Percentiles rank a stretch among this genome's conserved stretches.
These are phyloP conservation scores for Leptocoma aspasia DNA, from an alignment of 2,113 vertebrate genomes.

Conservation along the genomic window DNA sequence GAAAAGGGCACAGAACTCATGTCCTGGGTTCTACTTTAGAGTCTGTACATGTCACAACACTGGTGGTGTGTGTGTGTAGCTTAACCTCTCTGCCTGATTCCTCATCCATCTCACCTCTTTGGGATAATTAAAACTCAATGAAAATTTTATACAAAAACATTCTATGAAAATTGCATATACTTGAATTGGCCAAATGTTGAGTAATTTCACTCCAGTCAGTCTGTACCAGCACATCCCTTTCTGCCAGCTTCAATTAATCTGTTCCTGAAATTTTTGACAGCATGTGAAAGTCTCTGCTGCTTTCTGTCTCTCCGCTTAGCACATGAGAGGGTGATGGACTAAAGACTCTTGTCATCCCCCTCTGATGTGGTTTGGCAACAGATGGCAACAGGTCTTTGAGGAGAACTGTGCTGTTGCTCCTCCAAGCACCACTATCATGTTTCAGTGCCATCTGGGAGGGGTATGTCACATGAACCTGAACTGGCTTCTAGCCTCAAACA, in stretches of 20 bases:
- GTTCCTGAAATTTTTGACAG: not conserved
- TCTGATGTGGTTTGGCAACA: slow-evolving; percentile 39
- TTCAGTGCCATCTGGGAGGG: not conserved
- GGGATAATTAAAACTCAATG: not conserved
- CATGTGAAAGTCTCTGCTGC: not conserved
- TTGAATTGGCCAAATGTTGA: not conserved
- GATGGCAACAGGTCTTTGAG: slow-evolving; percentile 49
- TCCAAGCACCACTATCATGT: not conserved
- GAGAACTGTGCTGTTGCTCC: not conserved
- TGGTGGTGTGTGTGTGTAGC: not conserved
- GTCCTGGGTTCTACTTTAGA: not conserved
- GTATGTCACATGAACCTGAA: not conserved
- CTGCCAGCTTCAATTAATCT: slow-evolving; percentile 47
- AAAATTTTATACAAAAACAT: not conserved
- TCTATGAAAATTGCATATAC: not conserved
- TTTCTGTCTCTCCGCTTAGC: not conserved
- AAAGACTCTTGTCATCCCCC: slow-evolving; percentile 32
- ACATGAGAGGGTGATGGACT: slow-evolving; percentile 6
- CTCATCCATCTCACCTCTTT: not conserved
- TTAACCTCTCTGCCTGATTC: not conserved
- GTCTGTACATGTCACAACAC: rapidly evolving
- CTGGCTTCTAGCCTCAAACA: not conserved
- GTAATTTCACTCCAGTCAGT: not conserved
- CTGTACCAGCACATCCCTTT: not conserved
- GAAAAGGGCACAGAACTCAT: not conserved